These are phyloP conservation scores for Labeo rohita DNA, from an alignment of 2,113 vertebrate species.

Conservation along the genomic window DNA sequence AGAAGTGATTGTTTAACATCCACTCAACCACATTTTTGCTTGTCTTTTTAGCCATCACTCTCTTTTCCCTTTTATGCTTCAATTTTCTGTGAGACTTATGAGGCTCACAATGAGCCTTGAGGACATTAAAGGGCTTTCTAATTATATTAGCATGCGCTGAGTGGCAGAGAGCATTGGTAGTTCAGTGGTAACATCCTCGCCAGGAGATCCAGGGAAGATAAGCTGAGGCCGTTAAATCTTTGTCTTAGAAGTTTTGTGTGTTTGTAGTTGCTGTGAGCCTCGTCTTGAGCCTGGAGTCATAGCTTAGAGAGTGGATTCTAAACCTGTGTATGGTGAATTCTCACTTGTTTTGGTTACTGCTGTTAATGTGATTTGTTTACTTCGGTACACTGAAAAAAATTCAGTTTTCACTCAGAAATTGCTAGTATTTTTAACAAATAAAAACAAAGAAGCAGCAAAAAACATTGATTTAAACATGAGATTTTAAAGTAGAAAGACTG, in stretches of 20 bases:
- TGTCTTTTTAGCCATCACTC: background rate
- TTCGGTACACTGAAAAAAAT: background rate
- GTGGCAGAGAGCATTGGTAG: slow-evolving; percentile 4
- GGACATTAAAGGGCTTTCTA: slow-evolving; percentile 20
- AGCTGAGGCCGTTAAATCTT: background rate
- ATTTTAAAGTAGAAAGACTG: background rate
- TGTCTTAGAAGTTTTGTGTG: background rate
- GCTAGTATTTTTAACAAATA: background rate
- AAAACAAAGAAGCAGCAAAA: background rate
- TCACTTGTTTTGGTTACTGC: background rate
- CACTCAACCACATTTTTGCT: background rate
- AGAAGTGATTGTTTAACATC: background rate
- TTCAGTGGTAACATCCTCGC: background rate
- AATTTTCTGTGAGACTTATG: slow-evolving; percentile 17
- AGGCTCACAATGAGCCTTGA: background rate
- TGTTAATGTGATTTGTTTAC: background rate
- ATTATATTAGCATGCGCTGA: slow-evolving; percentile 8
- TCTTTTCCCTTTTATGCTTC: background rate
- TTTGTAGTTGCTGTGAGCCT: slow-evolving; percentile 1
- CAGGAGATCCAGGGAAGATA: slow-evolving; percentile 13
- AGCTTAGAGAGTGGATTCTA: background rate
- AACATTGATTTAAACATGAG: background rate
- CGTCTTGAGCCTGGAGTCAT: background rate
- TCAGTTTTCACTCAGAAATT: background rate
- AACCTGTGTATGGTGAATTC: background rate